Conservation (phyloP, 2,113 vertebrate species). For the Centropus unirufus region DNA sequence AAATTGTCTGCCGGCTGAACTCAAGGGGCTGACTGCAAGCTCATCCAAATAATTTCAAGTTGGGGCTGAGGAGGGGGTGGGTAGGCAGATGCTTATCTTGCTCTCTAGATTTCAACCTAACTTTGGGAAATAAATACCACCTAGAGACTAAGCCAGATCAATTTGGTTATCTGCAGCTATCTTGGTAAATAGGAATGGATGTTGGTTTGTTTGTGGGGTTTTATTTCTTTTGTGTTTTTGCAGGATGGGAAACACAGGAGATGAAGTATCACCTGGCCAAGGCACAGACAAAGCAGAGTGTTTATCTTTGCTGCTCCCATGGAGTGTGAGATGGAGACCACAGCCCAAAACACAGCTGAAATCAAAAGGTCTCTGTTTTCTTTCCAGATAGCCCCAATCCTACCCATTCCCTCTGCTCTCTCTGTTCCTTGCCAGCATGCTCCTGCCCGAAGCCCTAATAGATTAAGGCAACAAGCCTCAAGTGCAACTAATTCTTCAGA, state of each 20-base stretch:
- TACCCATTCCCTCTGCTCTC: slow-evolving; percentile 63
- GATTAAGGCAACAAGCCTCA: slow-evolving; percentile 71
- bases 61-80: neutral
- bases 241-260: slow-evolving; percentile 14
- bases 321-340: neutral
- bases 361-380: slow-evolving; percentile 79
- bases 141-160: neutral
- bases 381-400: slow-evolving; percentile 67
- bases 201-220: neutral
- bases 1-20: slow-evolving; percentile 26
- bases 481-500: slow-evolving; percentile 72
- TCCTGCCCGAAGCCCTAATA: slow-evolving; percentile 65
- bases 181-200: slow-evolving; percentile 3
- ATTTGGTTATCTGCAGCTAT: neutral
- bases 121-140: slow-evolving; percentile 22
- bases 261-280: slow-evolving; percentile 13
- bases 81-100: neutral
- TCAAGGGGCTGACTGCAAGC: slow-evolving; percentile 1
- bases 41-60: neutral
- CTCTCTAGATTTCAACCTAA: neutral
- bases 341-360: slow-evolving; percentile 55
- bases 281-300: slow-evolving; percentile 1
- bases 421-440: slow-evolving; percentile 71
- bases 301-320: slow-evolving; percentile 56
- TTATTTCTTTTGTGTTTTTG: neutral